Percentiles rank a stretch among this genome's conserved stretches.
These are phyloP conservation scores for Drosophila navojoa DNA, from an alignment of 1,140 invertebrate species.

Conservation along the genomic window DNA sequence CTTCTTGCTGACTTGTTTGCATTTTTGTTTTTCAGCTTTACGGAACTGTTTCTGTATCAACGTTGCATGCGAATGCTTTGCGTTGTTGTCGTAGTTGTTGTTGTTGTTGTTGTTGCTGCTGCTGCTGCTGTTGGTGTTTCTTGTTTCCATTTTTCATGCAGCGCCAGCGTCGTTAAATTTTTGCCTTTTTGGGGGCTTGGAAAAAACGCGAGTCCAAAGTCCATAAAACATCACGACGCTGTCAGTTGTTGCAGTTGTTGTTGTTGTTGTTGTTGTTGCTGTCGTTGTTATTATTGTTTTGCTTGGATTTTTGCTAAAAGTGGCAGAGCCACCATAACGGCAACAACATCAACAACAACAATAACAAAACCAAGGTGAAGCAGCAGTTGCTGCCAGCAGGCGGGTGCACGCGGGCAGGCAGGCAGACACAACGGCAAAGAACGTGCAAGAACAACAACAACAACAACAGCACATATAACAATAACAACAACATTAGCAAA, in stretches of 20 bases:
- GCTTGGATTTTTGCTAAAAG: conserved; percentile 69
- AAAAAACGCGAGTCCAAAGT: conserved; percentile 70
- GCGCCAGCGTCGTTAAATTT: conserved; percentile 62
- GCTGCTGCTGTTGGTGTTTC: conserved; percentile 51
- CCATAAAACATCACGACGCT: conserved; percentile 75
- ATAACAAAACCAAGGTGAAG: conserved; percentile 59
- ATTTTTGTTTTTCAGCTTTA: conserved; percentile 66
- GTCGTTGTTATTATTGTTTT: conserved; percentile 61
- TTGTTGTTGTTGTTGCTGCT: conserved; percentile 37
- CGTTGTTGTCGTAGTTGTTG: conserved; percentile 28
- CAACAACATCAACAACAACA: conserved; percentile 31
- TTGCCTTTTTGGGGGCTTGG: conserved; percentile 71
- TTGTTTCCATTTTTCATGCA: conserved; percentile 77
- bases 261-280: conserved; percentile 29
- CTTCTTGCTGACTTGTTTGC: conserved; percentile 49
- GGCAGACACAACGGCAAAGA: conserved; percentile 52
- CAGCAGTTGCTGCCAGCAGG: conserved; percentile 4
- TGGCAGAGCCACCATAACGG: conserved; percentile 54
- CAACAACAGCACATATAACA: conserved; percentile 38
- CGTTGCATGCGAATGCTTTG: conserved; percentile 65
- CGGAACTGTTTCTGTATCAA: conserved; percentile 70
- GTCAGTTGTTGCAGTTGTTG: conserved; percentile 45
- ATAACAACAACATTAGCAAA: conserved; percentile 47
- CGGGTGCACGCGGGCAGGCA: background rate
- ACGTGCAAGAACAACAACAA: conserved; percentile 63